Percentiles rank a stretch among this genome's conserved stretches.
These are phyloP conservation scores for Nilaparvata lugens DNA, from an alignment of 1,140 invertebrate species.

Conservation along the genomic window DNA sequence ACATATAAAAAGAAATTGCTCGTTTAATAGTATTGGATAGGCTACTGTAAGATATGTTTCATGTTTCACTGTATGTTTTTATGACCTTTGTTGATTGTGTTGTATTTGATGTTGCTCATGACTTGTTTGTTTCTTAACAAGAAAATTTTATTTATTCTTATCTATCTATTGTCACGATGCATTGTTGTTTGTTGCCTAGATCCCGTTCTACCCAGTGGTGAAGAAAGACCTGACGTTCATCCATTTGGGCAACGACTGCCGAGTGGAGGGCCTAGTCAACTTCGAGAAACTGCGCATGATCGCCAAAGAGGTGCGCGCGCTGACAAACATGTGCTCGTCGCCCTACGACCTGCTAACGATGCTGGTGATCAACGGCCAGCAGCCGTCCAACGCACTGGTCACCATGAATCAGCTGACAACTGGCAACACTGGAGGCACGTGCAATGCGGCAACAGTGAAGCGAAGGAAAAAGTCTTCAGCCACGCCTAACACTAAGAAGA, in stretches of 20 bases:
- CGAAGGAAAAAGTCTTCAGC: slow-evolving; percentile 83
- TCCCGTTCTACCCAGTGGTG: slow-evolving; percentile 93
- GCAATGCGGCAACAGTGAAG: slow-evolving; percentile 71
- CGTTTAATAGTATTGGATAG: no score
- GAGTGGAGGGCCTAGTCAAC: slow-evolving; percentile 87
- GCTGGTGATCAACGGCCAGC: slow-evolving; percentile 73
- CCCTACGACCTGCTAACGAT: slow-evolving; percentile 79
- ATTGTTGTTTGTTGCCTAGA: slow-evolving; percentile 47
- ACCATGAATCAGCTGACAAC: slow-evolving; percentile 79
- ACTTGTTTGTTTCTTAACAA: not conserved
- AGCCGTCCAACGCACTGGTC: slow-evolving; percentile 78
- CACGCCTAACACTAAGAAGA: slow-evolving; percentile 91
- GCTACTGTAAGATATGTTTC: no score
- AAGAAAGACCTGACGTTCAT: slow-evolving; percentile 98
- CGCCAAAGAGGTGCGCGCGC: slow-evolving; percentile 88
- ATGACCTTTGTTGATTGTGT: no score
- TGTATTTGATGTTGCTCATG: no score
- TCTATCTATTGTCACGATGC: no score
- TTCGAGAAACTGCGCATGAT: slow-evolving; percentile 99
- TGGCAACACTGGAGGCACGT: slow-evolving; percentile 18
- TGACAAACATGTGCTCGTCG: slow-evolving; percentile 95
- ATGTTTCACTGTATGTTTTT: no score
- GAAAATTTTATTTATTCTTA: no score
- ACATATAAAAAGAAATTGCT: no score
- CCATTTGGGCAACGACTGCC: slow-evolving; percentile 92